These are phyloP conservation scores for Microplitis demolitor DNA, from an alignment of 1,140 invertebrate genomes.

Conservation along the genomic window DNA sequence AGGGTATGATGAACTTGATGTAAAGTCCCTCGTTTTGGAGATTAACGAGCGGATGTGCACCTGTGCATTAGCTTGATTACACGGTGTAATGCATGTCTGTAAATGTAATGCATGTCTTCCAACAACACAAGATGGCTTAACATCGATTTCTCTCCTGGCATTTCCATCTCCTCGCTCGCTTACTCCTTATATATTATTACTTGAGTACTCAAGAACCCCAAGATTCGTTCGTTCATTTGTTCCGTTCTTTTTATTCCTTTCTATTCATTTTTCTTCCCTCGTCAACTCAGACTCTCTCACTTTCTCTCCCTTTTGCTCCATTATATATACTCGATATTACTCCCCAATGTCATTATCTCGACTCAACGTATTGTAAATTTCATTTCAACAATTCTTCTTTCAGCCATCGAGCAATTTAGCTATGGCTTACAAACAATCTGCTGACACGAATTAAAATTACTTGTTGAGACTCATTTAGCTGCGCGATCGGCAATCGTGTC, in stretches of 20 bases:
- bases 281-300: constrained; percentile 1
- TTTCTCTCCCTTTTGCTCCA: background rate
- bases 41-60: constrained; percentile 8
- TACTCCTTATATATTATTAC: no score
- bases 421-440: background rate
- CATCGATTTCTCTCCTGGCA: background rate
- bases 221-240: no score
- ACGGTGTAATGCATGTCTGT: background rate
- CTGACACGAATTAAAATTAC: background rate
- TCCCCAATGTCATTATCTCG: background rate
- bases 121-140: background rate
- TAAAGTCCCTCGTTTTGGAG: background rate
- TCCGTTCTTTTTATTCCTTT: background rate
- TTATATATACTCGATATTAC: background rate
- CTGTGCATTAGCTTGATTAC: constrained; percentile 13
- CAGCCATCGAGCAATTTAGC: background rate
- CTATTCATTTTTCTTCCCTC: background rate
- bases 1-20: background rate
- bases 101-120: background rate
- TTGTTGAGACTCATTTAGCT: background rate
- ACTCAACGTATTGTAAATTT: constrained; percentile 1
- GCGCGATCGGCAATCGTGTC: background rate
- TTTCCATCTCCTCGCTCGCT: no score
- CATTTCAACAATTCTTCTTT: background rate
- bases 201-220: no score